These are phyloP conservation scores for Ferrisia virgata DNA, from an alignment of 2,888 invertebrate species.

Conservation along the genomic window DNA sequence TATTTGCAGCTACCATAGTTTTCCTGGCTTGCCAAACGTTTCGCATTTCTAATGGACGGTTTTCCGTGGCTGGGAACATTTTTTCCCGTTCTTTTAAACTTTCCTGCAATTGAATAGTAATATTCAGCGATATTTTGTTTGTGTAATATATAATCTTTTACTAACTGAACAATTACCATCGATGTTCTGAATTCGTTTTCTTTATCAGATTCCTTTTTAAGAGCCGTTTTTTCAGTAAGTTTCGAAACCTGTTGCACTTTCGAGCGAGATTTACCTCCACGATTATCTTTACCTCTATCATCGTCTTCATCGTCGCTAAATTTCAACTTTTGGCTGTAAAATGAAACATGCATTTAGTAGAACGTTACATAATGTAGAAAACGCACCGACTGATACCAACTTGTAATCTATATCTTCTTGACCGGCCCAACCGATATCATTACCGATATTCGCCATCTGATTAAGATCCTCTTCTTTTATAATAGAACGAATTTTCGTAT, in stretches of 20 bases:
- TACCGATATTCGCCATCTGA: slow-evolving; percentile 84
- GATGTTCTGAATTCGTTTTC: slow-evolving; percentile 38
- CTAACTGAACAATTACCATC: slow-evolving; percentile 23
- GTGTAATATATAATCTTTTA: no score
- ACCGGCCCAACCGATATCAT: slow-evolving; percentile 87
- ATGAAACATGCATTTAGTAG: not conserved
- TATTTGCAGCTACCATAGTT: not conserved
- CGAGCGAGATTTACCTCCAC: slow-evolving; percentile 46
- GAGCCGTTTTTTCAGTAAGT: slow-evolving; percentile 45
- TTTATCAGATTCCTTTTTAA: slow-evolving; percentile 36
- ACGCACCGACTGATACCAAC: slow-evolving; percentile 54
- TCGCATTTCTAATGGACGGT: not conserved
- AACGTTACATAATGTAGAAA: not conserved
- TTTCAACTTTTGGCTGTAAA: slow-evolving; percentile 75
- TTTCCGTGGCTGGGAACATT: not conserved
- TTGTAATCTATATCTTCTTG: slow-evolving; percentile 93
- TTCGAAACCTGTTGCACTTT: not conserved
- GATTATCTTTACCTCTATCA: slow-evolving; percentile 51
- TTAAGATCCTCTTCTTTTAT: slow-evolving; percentile 90
- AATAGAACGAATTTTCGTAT: slow-evolving; percentile 64
- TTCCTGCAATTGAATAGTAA: slow-evolving; percentile 10
- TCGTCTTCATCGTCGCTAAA: slow-evolving; percentile 85
- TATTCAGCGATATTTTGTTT: not conserved
- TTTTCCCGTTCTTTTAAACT: slow-evolving; percentile 38
- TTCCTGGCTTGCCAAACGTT: slow-evolving; percentile 24